Evolutionary conservation across 2,888 invertebrate genomes (phyloP), one percentile per base, ranked within the genome.

Genomic region (Ceratothoa steindachneri): DNA sequence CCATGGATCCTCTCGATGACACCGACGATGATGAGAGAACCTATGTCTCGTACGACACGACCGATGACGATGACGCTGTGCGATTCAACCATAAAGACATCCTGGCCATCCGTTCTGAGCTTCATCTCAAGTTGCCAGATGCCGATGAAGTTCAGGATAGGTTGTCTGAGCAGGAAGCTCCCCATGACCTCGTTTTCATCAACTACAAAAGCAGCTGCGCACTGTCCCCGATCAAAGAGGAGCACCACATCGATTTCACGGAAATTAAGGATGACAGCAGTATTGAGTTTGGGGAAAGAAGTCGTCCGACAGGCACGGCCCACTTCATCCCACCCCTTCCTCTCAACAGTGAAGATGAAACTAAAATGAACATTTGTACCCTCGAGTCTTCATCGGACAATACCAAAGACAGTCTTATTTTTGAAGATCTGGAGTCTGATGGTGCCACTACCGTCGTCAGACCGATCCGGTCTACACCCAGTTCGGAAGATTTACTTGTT

Each of bases 161-260:
- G n/a, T 53, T 22, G 5, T 24, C 1, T 27, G 55, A 75, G 7
- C 66, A 67, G 51, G 71, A 69, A 7, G 53, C 67, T 15, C 41
- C 29, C 15, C 24, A 53, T 5, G 73, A 73, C 30, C 52, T 71
- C 7, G 69, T 66, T 9, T 19, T 66, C 24, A 70, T 60, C 19
- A 55, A 69, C 30, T 51, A 53, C 29, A 81, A 81, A 80, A 89
- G 89, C 80, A 88, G 88, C 80, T 84, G 75, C 2, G 88, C 88
- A 0, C 81, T 89, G 19, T 88, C 88, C 68, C 89, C 89, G 0
- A 89, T 89, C 73, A 84, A 88, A 28, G 89, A 89, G 82, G 89
- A 89, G 83, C 85, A 87, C 81, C 69, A 73, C 77, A 1, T 77
- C 81, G 22, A 81, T 74, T 2, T 60, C 19, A 12, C 81, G 7